Base-by-base conservation (phyloP, 2,888 invertebrate genomes). In the Auanema freiburgensis region DNA sequence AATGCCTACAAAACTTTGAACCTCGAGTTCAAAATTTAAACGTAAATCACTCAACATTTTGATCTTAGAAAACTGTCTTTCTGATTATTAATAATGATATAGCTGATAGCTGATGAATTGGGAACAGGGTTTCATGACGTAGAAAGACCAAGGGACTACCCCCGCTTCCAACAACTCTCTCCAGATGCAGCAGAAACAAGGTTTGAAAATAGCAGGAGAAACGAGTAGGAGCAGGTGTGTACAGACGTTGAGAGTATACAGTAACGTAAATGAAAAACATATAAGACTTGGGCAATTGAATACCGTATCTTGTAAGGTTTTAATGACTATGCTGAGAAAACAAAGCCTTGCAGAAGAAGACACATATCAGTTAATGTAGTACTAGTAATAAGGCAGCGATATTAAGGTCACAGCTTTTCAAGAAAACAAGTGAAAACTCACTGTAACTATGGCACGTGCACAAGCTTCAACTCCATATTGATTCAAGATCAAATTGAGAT, bases 391-490 rank as follows among this genome's bases (percentile, higher is more conserved):
- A 21, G 40, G 16, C n/a, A 25, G 21, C 4, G 8, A 12, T 12
- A 14, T 8, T 14, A 10, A 14, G 16, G 24, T 54, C 33, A 16
- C 6, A 42, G 33, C 33, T 33, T 33, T 33, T 33, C 33, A 33
- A 5, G 33, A 33, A 33, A 33, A 61, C 25, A 21, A 51, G 33
- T 54, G n/a, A 52, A 14, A 62, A 72, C 76, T 78, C 81, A 89
- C 89, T 84, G 91, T 92, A 12, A 93, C 90, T 62, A 98, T 91
- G 2, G 92, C 91, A 84, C 90, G 90, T 56, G 89, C 89, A 0
- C 95, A 97, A 0, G 98, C 97, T 87, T 98, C 98, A 70, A 98
- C 93, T 0, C 98, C 98, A 82, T 94, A 98, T 43, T 64, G 70
- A 11, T 89, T 88, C 0, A 93, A 91, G 79, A 98, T 90, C 1